phyloP scores from a whole-genome alignment of 2,113 vertebrate genomes.

The Nibea albiflora region DNA sequence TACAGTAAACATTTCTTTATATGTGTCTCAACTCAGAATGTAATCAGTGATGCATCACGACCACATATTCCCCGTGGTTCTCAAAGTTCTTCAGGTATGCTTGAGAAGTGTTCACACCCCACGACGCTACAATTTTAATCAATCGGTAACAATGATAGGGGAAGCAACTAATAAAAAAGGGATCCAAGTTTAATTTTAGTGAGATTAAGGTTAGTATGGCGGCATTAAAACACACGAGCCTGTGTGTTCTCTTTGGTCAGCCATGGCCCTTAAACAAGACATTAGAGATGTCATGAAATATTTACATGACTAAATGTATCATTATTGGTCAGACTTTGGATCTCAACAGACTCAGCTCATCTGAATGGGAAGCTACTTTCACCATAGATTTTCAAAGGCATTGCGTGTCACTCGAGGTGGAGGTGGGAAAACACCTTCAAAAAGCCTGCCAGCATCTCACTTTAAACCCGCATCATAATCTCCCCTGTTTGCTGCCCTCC shows the following conservation, averaged over 20 bases:
- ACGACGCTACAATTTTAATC: too few relatives aligned
- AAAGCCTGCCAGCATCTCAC: constrained; percentile 42
- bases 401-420: constrained; percentile 47
- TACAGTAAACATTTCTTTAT: constrained; percentile 16
- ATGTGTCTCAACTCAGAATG: constrained; percentile 14
- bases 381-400: constrained; percentile 61
- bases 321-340: constrained; percentile 39
- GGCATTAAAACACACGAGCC: too few relatives aligned
- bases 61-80: not conserved
- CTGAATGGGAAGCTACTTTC: constrained; percentile 50
- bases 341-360: constrained; percentile 32
- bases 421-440: constrained; percentile 67
- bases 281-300: constrained; percentile 39
- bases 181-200: too few relatives aligned
- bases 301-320: constrained; percentile 48
- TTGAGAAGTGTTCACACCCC: too few relatives aligned
- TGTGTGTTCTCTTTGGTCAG: too few relatives aligned
- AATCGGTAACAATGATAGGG: too few relatives aligned
- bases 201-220: too few relatives aligned
- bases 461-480: constrained; percentile 50
- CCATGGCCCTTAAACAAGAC: not conserved
- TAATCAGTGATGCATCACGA: constrained; percentile 10
- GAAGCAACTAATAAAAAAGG: not conserved
- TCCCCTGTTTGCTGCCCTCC: constrained; percentile 41
- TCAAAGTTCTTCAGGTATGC: too few relatives aligned